A percentile compares a stretch with the other conserved stretches of the same genome.
Evolutionary conservation across 2,113 vertebrate species (phyloP).

Genomic region (Spermophilus dauricus): DNA sequence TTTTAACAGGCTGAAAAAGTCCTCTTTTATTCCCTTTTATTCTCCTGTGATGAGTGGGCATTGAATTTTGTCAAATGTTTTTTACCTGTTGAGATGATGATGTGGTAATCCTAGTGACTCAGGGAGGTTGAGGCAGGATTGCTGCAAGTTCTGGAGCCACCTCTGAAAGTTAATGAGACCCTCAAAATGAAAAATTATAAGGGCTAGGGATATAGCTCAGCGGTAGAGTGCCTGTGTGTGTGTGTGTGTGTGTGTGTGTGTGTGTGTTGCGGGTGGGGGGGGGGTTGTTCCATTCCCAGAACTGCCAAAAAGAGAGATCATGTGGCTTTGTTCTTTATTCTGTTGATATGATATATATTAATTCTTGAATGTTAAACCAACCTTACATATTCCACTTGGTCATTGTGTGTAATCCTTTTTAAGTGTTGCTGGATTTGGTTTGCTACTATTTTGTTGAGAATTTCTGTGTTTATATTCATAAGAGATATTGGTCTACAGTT

Average conservation of each 20-base stretch:
- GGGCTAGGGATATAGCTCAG: too few species aligned
- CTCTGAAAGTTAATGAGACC: too few species aligned
- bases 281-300: too few species aligned
- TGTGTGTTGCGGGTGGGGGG: too few species aligned
- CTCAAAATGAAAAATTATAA: too few species aligned
- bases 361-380: slow-evolving; percentile 5
- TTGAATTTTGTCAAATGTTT: neutral
- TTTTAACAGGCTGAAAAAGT: neutral
- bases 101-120: too few species aligned
- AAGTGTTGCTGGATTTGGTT: neutral
- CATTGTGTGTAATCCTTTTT: neutral
- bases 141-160: too few species aligned
- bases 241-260: too few species aligned
- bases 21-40: neutral
- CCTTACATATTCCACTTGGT: neutral
- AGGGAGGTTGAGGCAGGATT: too few species aligned
- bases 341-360: neutral
- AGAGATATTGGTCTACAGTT: slow-evolving; percentile 4
- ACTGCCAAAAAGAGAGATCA: too few species aligned
- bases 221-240: too few species aligned
- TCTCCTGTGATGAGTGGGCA: neutral
- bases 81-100: neutral
- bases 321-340: neutral
- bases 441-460: neutral
- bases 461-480: neutral